phyloP scores from a whole-genome alignment of 1,140 invertebrate genomes.

The Aleiodes sp. region DNA sequence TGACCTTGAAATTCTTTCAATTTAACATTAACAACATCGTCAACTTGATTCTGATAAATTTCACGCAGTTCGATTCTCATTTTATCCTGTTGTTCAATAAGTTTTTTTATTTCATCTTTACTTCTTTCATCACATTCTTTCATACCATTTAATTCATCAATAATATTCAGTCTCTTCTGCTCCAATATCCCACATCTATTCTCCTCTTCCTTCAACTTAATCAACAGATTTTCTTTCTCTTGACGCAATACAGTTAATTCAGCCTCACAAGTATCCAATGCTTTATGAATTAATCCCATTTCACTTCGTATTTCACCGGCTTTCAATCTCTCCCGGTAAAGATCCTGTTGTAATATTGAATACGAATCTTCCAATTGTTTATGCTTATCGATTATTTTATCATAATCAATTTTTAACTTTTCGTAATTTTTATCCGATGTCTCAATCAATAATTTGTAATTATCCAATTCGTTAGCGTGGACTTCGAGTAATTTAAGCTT shows the following conservation, averaged over 20 bases:
- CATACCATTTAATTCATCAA: slow-evolving; percentile 61
- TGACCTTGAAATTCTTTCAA: slow-evolving; percentile 81
- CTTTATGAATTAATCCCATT: slow-evolving; percentile 65
- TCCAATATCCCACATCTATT: slow-evolving; percentile 63
- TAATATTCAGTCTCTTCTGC: slow-evolving; percentile 64
- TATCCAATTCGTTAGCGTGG: slow-evolving; percentile 60
- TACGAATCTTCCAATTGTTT: slow-evolving; percentile 50
- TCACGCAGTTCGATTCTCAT: slow-evolving; percentile 75
- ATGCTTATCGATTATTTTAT: slow-evolving; percentile 54
- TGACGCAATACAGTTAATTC: slow-evolving; percentile 67
- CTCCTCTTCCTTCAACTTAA: slow-evolving; percentile 67
- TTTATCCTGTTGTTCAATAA: slow-evolving; percentile 70
- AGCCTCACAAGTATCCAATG: slow-evolving; percentile 66
- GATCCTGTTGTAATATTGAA: slow-evolving; percentile 53
- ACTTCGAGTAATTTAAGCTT: slow-evolving; percentile 61
- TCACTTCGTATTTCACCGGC: slow-evolving; percentile 58
- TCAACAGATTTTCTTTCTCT: slow-evolving; percentile 66
- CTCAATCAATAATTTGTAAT: slow-evolving; percentile 56
- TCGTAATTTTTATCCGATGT: slow-evolving; percentile 54
- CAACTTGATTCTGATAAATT: slow-evolving; percentile 82
- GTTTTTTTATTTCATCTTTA: slow-evolving; percentile 67
- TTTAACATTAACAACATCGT: slow-evolving; percentile 78
- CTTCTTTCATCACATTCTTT: slow-evolving; percentile 65
- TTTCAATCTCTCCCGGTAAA: slow-evolving; percentile 57
- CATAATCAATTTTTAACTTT: slow-evolving; percentile 51